A percentile compares a stretch with the other conserved stretches of the same genome.
Conservation (phyloP, 2,888 invertebrate species). For the Drosophila peninsularis region DNA sequence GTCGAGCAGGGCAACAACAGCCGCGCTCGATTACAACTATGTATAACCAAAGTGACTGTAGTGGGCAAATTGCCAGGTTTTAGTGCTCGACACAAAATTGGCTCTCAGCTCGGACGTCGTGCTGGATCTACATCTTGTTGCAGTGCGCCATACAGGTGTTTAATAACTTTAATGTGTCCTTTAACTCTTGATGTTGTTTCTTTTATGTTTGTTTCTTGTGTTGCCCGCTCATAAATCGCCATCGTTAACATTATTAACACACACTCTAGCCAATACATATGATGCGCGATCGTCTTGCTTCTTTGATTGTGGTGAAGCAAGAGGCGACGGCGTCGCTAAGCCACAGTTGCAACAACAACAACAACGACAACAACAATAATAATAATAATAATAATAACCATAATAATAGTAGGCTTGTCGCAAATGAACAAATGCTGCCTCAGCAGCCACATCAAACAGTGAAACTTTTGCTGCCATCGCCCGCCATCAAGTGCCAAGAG, state of each 20-base stretch:
- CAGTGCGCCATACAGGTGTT: constrained; percentile 84
- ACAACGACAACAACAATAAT: constrained; percentile 50
- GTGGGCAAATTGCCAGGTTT: constrained; percentile 20
- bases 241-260: constrained; percentile 1
- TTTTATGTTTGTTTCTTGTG: constrained; percentile 34
- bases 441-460: constrained; percentile 41
- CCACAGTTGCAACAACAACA: constrained; percentile 52
- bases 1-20: constrained; percentile 34
- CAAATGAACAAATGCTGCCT: constrained; percentile 28
- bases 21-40: constrained; percentile 49
- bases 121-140: constrained; percentile 81
- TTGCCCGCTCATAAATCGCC: constrained; percentile 24
- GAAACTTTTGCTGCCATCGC: constrained; percentile 24
- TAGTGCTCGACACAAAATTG: constrained; percentile 16
- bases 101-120: constrained; percentile 62
- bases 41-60: constrained; percentile 15
- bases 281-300: constrained; percentile 85
- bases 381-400: no score
- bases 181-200: constrained; percentile 43
- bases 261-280: constrained; percentile 42
- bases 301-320: constrained; percentile 85
- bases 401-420: constrained; percentile 34
- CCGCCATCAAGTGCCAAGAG: constrained; percentile 71
- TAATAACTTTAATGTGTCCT: constrained; percentile 55
- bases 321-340: constrained; percentile 70